Percentiles rank a stretch among this genome's conserved stretches.
These are phyloP conservation scores for Eunapius fragilis DNA, from an alignment of 37 sponge, comb jelly and placozoan genomes.

Conservation along the genomic window DNA sequence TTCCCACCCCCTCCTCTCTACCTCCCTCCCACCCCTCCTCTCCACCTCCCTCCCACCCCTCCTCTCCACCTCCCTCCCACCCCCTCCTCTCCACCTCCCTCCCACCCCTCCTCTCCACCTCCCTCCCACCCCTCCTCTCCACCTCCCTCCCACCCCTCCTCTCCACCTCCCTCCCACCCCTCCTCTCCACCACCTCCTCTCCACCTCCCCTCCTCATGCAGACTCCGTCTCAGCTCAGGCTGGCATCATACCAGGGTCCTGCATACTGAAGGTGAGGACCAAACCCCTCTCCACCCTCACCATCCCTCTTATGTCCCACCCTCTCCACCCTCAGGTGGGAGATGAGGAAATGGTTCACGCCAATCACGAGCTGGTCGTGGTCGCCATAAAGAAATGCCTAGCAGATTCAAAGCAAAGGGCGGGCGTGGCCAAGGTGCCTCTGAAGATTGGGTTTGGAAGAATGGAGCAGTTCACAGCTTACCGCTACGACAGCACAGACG, in stretches of 20 bases:
- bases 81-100: too few relatives aligned
- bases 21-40: too few relatives aligned
- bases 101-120: too few relatives aligned
- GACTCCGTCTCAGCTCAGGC: constrained; percentile 54
- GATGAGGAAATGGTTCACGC: constrained; percentile 37
- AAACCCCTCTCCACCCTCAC: too few relatives aligned
- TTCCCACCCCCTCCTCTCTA: too few relatives aligned
- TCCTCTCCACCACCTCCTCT: too few relatives aligned
- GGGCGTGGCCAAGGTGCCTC: constrained; percentile 1
- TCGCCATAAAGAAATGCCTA: constrained; percentile 28
- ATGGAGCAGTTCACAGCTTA: constrained; percentile 38
- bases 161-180: too few relatives aligned
- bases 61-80: too few relatives aligned
- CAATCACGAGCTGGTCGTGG: constrained; percentile 60
- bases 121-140: too few relatives aligned
- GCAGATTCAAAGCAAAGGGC: background rate
- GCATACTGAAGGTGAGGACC: constrained; percentile 47
- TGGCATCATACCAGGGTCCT: constrained; percentile 54
- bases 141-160: too few relatives aligned
- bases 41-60: too few relatives aligned
- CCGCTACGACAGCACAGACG: constrained; percentile 47
- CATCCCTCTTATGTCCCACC: too few relatives aligned
- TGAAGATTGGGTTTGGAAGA: constrained; percentile 44
- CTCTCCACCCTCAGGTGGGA: background rate
- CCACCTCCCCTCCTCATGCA: constrained; percentile 12